Evolutionary conservation across 2,888 invertebrate genomes (phyloP), one percentile per base, ranked within the genome.

Genomic region (Trissonchulus sp.): DNA sequence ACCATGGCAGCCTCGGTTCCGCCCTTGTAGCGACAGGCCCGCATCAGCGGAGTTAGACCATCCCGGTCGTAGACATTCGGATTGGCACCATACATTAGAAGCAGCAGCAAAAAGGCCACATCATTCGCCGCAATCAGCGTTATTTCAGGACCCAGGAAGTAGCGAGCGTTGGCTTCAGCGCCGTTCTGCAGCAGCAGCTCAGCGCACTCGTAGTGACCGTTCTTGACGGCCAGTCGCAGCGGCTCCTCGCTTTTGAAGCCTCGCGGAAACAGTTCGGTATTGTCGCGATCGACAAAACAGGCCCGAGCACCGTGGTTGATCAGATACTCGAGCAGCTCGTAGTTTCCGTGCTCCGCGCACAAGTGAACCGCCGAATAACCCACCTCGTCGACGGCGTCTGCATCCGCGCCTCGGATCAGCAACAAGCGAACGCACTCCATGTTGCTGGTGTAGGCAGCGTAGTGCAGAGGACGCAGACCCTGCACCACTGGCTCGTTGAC

Each of bases 301-400:
- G 88, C 89, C 23, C 68, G 31, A 18, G 76, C 73, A 31, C 48
- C 34, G 31, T 73, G 73, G 38, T 71, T 72, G 15, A 94, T 86
- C 3, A 94, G 86, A 15, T 92, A 85, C 80, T 90, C 76, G 75
- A 86, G 80, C 1, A 80, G 78, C 48, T 78, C 77, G 35, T 76
- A 76, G 77, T 84, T 82, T 72, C 87, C 87, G 77, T 85, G 84
- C 81, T 94, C 92, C 0, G 94, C 92, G n/a, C 93, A 92, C 18
- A 95, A 88, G 86, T 95, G 95, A 68, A 95, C 86, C 0, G 94
- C 92, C 76, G 93, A 92, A 85, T 94, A 94, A 0, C 94, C 95
- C 80, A 93, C 93, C 83, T 81, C 81, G 77, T 83, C 83, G 90
- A 83, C 93, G 90, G 80, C 92, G 90, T 3, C 93, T 1, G 86